These are phyloP conservation scores for Holotrichia oblita DNA, from an alignment of 1,140 invertebrate genomes.

Conservation along the genomic window DNA sequence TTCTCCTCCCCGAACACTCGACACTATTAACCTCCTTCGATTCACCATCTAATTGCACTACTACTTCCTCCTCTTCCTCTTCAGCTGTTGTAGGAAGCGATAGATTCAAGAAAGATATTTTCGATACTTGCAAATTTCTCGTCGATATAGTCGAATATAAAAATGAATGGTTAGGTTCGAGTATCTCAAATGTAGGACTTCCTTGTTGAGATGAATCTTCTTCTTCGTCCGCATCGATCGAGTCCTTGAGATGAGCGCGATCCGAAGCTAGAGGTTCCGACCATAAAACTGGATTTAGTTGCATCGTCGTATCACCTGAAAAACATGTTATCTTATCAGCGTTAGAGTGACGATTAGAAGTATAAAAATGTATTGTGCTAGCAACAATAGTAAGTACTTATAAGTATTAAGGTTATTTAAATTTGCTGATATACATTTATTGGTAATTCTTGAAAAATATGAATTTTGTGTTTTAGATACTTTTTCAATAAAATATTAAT, in stretches of 20 bases:
- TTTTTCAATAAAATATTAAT: not conserved
- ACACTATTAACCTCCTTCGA: not conserved
- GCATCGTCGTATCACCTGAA: constrained; percentile 48
- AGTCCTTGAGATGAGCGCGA: constrained; percentile 42
- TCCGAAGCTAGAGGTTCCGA: constrained; percentile 47
- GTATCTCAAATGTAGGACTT: constrained; percentile 38
- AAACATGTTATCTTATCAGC: constrained; percentile 39
- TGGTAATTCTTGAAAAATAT: not conserved
- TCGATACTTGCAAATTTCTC: constrained; percentile 49
- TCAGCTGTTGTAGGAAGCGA: constrained; percentile 43
- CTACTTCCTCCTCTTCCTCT: constrained; percentile 46
- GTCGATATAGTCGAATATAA: constrained; percentile 48
- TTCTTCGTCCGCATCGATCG: not conserved
- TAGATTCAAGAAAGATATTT: constrained; percentile 49
- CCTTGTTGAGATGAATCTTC: not conserved
- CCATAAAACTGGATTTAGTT: constrained; percentile 49
- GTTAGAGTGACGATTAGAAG: not conserved
- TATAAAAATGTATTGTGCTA: not conserved
- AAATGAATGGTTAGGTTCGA: constrained; percentile 47
- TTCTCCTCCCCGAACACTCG: constrained; percentile 9
- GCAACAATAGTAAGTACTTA: not conserved
- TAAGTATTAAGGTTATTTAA: not conserved
- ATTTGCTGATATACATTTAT: not conserved
- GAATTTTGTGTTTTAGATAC: too few relatives aligned
- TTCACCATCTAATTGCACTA: constrained; percentile 26